These are phyloP conservation scores for Sciurus niger DNA, from an alignment of 2,113 vertebrate genomes.

Conservation along the genomic window DNA sequence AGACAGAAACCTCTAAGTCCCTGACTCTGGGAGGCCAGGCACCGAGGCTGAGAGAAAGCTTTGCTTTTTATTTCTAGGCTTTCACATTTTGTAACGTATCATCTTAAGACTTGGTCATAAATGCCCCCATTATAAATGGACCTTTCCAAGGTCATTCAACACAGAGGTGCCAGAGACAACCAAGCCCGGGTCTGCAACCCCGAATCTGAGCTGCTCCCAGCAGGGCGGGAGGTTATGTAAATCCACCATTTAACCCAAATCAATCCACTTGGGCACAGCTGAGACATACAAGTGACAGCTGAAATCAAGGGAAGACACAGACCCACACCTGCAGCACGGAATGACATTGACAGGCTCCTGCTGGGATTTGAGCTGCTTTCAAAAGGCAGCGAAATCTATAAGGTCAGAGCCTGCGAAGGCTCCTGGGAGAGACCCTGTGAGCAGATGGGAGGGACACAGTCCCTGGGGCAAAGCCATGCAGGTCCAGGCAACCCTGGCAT, in stretches of 20 bases:
- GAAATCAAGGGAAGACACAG: background rate
- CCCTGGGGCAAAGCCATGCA: background rate
- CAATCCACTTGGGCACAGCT: background rate
- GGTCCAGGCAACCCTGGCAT: background rate
- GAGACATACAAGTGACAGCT: background rate
- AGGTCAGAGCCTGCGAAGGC: background rate
- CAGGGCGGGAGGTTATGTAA: background rate
- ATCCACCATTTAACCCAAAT: slow-evolving; percentile 4
- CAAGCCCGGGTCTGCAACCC: background rate
- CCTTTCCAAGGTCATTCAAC: background rate
- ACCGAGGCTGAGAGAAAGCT: background rate
- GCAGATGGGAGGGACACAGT: background rate
- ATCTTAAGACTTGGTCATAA: background rate
- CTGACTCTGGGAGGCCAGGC: too few relatives aligned
- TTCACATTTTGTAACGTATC: background rate
- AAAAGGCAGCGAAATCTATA: slow-evolving; percentile 10
- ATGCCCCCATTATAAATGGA: background rate
- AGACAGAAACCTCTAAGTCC: background rate
- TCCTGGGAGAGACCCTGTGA: background rate
- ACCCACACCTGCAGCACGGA: background rate
- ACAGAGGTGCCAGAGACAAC: background rate
- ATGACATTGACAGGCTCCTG: background rate
- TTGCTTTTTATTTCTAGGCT: background rate
- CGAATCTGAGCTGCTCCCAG: background rate
- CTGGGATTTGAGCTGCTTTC: slow-evolving; percentile 62